Evolutionary conservation across 2,797 vertebrate genomes (phyloP).

Genomic region (Sebastes aleutianus): DNA sequence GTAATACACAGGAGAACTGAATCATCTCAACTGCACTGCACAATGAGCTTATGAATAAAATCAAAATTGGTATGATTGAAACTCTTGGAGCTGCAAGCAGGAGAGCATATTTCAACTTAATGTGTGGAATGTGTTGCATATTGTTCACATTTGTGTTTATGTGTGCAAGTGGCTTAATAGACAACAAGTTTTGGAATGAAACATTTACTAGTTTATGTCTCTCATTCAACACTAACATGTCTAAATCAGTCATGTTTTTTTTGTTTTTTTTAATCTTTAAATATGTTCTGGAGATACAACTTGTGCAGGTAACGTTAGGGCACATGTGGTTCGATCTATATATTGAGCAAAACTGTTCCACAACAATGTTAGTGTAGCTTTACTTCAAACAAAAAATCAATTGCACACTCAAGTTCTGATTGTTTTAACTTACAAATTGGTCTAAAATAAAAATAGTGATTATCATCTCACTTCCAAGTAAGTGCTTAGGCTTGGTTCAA

Average conservation of each 20-base stretch:
- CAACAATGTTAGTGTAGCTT: conserved; percentile 46
- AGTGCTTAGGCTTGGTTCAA: conserved; percentile 53
- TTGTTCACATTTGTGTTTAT: conserved; percentile 30
- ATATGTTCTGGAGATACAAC: not conserved
- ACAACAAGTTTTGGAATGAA: conserved; percentile 30
- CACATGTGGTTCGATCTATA: conserved; percentile 2
- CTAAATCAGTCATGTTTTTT: not conserved
- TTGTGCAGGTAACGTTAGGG: not conserved
- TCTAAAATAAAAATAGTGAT: conserved; percentile 51
- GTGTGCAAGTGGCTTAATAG: conserved; percentile 5
- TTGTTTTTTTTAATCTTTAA: not conserved
- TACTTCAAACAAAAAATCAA: conserved; percentile 52
- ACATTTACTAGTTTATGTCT: not conserved
- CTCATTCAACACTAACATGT: not conserved
- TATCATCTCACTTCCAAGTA: conserved; percentile 56
- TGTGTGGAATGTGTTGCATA: conserved; percentile 56
- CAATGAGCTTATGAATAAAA: conserved; percentile 52
- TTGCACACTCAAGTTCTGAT: conserved; percentile 65
- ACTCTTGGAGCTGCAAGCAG: conserved; percentile 43
- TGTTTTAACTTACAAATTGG: conserved; percentile 59
- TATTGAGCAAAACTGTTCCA: conserved; percentile 24
- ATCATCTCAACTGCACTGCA: conserved; percentile 54
- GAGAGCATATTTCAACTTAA: conserved; percentile 16
- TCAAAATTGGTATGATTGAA: conserved; percentile 49
- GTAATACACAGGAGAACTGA: conserved; percentile 69